Evolutionary conservation across 2,113 vertebrate genomes (phyloP).

Genomic region (Atherinomorus stipes): DNA sequence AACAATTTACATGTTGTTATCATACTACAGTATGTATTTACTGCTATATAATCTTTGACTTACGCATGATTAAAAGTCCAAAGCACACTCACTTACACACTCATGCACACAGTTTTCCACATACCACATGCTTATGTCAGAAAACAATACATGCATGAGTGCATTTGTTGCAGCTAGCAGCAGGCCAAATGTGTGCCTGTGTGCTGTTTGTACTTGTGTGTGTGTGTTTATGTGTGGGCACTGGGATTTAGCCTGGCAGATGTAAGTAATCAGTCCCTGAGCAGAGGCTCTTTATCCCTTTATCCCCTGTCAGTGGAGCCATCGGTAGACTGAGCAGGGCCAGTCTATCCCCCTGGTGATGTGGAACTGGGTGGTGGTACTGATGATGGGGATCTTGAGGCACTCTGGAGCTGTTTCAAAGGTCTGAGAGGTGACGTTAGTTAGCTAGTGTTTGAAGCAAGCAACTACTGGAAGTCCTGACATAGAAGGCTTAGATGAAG

Average conservation of each 20-base stretch:
- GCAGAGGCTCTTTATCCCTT: slow-evolving; percentile 91
- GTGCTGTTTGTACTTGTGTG: slow-evolving; percentile 50
- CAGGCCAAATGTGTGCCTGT: slow-evolving; percentile 57
- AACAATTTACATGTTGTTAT: slow-evolving; percentile 5
- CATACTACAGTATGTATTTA: slow-evolving; percentile 4
- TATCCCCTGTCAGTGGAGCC: slow-evolving; percentile 89
- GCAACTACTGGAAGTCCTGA: slow-evolving; percentile 18
- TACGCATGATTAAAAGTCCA: slow-evolving; percentile 28
- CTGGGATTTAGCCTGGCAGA: slow-evolving; percentile 88
- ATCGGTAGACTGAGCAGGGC: slow-evolving; percentile 78
- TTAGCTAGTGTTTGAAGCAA: slow-evolving; percentile 10
- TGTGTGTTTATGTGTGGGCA: slow-evolving; percentile 66
- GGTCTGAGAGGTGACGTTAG: slow-evolving; percentile 15
- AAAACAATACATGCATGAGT: slow-evolving; percentile 72
- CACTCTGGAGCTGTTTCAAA: slow-evolving; percentile 24
- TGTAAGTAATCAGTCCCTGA: slow-evolving; percentile 89
- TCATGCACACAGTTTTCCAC: slow-evolving; percentile 12
- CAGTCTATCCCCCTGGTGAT: slow-evolving; percentile 65
- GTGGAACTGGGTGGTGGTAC: slow-evolving; percentile 66
- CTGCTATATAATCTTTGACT: slow-evolving; percentile 35
- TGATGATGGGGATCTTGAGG: slow-evolving; percentile 53
- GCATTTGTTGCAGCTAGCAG: slow-evolving; percentile 56
- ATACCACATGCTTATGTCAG: slow-evolving; percentile 63
- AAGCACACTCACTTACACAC: slow-evolving; percentile 9
- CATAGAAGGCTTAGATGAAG: slow-evolving; percentile 19